Conservation (phyloP, 1,140 invertebrate genomes). For the Meloidogyne chitwoodi region DNA sequence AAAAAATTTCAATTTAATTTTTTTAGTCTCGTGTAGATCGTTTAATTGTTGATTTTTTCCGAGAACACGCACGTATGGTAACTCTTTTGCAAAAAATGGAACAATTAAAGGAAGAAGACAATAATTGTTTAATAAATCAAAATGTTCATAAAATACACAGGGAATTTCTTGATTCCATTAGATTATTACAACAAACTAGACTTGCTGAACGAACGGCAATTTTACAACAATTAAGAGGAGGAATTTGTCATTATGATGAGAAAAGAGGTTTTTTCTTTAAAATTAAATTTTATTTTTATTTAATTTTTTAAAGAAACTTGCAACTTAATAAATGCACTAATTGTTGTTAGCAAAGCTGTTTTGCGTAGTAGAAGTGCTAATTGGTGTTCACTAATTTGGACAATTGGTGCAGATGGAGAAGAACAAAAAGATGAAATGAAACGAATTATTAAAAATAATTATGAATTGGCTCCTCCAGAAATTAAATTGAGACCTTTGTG, state of each 20-base stretch:
- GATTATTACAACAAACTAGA: conserved; percentile 50
- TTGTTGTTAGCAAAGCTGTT: conserved; percentile 43
- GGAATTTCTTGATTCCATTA: conserved; percentile 53
- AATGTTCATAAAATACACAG: conserved; percentile 44
- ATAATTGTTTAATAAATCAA: conserved; percentile 22
- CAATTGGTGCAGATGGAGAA: conserved; percentile 38
- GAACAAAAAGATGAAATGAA: conserved; percentile 45
- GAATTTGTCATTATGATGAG: conserved; percentile 51
- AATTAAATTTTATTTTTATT: too few species aligned
- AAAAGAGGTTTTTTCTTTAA: conserved; percentile 46
- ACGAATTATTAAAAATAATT: conserved; percentile 40
- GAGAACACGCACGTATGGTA: conserved; percentile 72
- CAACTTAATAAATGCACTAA: conserved; percentile 43
- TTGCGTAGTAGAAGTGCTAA: conserved; percentile 51
- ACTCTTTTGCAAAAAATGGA: conserved; percentile 59
- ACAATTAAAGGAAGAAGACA: conserved; percentile 45
- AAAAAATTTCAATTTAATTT: too few species aligned
- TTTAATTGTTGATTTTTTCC: conserved; percentile 75
- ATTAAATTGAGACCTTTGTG: conserved; percentile 47
- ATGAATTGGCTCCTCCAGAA: conserved; percentile 52
- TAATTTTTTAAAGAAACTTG: conserved; percentile 52
- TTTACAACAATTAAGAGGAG: conserved; percentile 53
- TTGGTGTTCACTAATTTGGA: conserved; percentile 56
- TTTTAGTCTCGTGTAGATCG: conserved; percentile 73
- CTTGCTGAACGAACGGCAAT: conserved; percentile 49